Evolutionary conservation across 1,140 invertebrate species (phyloP).

Genomic region (Drosophila arawakana): DNA sequence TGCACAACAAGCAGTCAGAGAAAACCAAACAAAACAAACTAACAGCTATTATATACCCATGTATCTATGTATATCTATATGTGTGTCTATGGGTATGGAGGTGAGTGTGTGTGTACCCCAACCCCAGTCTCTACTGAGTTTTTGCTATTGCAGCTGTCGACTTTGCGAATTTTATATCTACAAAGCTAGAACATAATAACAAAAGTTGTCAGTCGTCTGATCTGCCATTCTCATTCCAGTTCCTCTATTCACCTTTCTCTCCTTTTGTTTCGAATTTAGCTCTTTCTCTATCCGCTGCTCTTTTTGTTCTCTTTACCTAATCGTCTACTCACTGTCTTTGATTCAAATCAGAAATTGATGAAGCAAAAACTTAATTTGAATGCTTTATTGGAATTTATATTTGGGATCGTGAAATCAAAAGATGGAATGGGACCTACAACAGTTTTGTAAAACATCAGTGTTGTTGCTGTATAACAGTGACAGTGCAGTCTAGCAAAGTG

Average conservation of each 20-base stretch:
- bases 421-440: constrained; percentile 26
- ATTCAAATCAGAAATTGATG: constrained; percentile 65
- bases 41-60: constrained; percentile 18
- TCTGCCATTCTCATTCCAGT: neutral
- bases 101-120: constrained; percentile 1
- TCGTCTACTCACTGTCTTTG: constrained; percentile 33
- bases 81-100: constrained; percentile 9
- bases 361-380: constrained; percentile 60
- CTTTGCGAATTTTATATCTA: constrained; percentile 51
- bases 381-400: constrained; percentile 53
- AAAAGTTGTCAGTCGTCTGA: constrained; percentile 29
- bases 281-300: neutral
- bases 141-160: constrained; percentile 47
- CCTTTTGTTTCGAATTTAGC: neutral
- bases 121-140: neutral
- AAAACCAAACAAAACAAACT: constrained; percentile 39
- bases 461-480: constrained; percentile 8
- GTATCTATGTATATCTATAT: neutral
- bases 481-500: neutral
- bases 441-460: neutral
- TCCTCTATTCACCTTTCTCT: neutral
- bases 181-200: constrained; percentile 32
- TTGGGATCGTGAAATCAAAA: constrained; percentile 24
- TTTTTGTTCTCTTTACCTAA: neutral
- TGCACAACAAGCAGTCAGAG: constrained; percentile 31